phyloP scores from a whole-genome alignment of 2,113 vertebrate genomes.

The Sciurus niger region DNA sequence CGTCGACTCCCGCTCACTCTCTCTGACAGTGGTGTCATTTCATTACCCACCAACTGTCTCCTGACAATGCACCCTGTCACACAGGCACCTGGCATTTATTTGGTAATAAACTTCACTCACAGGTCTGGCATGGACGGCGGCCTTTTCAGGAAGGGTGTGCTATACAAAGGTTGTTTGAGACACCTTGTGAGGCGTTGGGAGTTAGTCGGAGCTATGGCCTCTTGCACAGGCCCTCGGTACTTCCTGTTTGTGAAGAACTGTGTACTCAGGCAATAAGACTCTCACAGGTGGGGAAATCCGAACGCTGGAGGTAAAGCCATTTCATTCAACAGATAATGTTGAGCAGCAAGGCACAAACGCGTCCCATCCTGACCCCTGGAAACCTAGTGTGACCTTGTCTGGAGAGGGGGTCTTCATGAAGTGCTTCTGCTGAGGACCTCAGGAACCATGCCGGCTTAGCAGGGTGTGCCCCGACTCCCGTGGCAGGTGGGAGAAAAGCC shows the following conservation, averaged over 20 bases:
- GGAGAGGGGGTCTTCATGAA: not conserved
- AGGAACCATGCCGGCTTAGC: not conserved
- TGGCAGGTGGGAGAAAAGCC: not conserved
- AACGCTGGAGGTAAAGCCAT: not conserved
- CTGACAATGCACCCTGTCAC: not conserved
- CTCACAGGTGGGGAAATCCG: not conserved
- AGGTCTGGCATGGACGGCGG: not conserved
- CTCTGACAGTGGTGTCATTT: not conserved
- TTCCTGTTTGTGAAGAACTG: not conserved
- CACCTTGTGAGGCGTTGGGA: not conserved
- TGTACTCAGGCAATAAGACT: not conserved
- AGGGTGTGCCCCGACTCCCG: not conserved
- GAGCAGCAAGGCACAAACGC: not conserved
- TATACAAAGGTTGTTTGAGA: not conserved
- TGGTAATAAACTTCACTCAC: not conserved
- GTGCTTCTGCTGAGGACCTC: not conserved
- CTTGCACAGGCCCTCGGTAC: not conserved
- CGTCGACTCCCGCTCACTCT: slow-evolving; percentile 45
- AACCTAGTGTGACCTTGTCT: too few relatives aligned
- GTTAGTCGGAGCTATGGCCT: not conserved
- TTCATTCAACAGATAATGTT: not conserved
- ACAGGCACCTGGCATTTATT: not conserved
- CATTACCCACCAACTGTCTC: not conserved
- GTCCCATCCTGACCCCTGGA: not conserved
- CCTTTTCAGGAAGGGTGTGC: not conserved